Conservation (phyloP, 2,888 invertebrate species). For the Sympetrum striolatum region DNA sequence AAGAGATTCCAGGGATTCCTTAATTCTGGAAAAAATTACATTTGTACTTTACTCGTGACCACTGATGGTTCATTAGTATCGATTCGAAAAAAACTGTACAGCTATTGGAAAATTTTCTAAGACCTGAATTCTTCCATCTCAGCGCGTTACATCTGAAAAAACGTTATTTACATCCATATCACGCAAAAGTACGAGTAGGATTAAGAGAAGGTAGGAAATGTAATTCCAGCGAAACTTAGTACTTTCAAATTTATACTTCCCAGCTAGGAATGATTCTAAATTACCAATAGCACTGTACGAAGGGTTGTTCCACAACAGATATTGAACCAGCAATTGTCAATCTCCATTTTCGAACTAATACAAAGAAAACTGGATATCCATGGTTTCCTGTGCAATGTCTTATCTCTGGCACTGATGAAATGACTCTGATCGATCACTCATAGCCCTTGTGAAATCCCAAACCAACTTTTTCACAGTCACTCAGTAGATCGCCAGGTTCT, state of each 20-base stretch:
- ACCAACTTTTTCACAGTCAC: constrained; percentile 30
- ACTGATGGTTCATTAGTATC: background rate
- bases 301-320: background rate
- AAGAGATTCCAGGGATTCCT: constrained; percentile 17
- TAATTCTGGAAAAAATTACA: constrained; percentile 7
- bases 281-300: background rate
- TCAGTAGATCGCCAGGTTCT: constrained; percentile 4
- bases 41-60: constrained; percentile 22
- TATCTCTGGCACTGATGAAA: constrained; percentile 21
- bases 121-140: background rate
- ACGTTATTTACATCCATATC: background rate
- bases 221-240: constrained; percentile 12
- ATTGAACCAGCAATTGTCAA: background rate
- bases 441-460: background rate
- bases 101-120: background rate
- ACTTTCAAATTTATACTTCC: constrained; percentile 31
- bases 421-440: constrained; percentile 18
- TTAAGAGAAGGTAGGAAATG: background rate
- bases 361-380: constrained; percentile 24
- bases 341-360: constrained; percentile 1
- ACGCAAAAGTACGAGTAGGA: constrained; percentile 2
- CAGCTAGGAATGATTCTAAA: constrained; percentile 16
- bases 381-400: background rate
- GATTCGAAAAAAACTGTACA: background rate
- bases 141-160: background rate